These are phyloP conservation scores for Eolophus roseicapilla DNA, from an alignment of 2,113 vertebrate genomes.

Conservation along the genomic window DNA sequence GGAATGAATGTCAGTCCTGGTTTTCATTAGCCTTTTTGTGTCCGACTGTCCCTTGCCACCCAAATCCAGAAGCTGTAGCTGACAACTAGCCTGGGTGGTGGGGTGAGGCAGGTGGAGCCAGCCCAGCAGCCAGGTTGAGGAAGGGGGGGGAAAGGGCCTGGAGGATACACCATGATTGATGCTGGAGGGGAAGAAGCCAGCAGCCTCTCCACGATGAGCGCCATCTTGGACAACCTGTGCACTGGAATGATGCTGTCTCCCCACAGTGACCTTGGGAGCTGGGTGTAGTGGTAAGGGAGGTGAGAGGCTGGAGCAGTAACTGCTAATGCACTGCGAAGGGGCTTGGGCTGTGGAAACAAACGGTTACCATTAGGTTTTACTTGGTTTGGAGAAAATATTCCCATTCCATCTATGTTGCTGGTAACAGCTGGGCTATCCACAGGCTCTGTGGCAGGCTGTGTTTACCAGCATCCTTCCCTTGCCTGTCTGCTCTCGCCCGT, in stretches of 20 bases:
- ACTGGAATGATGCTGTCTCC: not conserved
- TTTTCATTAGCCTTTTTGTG: not conserved
- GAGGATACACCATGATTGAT: too few species aligned
- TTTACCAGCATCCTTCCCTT: not conserved
- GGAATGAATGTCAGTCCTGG: not conserved
- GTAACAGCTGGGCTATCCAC: not conserved
- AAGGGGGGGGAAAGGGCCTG: not conserved
- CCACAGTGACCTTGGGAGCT: not conserved
- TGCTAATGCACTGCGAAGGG: not conserved
- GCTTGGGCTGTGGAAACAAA: not conserved
- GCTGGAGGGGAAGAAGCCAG: not conserved
- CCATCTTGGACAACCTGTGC: not conserved
- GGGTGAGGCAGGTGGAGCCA: not conserved
- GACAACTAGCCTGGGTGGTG: not conserved
- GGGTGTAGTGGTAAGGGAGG: not conserved
- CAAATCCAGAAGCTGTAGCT: not conserved
- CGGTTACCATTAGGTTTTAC: not conserved
- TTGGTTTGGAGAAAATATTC: not conserved
- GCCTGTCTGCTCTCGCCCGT: accelerated
- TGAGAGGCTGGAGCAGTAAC: not conserved
- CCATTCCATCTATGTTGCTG: not conserved
- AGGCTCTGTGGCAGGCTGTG: not conserved
- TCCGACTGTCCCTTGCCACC: not conserved
- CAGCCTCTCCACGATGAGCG: not conserved
- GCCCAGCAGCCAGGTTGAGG: not conserved